Conservation (phyloP, 2,797 vertebrate genomes). For the Pempheris klunzingeri region DNA sequence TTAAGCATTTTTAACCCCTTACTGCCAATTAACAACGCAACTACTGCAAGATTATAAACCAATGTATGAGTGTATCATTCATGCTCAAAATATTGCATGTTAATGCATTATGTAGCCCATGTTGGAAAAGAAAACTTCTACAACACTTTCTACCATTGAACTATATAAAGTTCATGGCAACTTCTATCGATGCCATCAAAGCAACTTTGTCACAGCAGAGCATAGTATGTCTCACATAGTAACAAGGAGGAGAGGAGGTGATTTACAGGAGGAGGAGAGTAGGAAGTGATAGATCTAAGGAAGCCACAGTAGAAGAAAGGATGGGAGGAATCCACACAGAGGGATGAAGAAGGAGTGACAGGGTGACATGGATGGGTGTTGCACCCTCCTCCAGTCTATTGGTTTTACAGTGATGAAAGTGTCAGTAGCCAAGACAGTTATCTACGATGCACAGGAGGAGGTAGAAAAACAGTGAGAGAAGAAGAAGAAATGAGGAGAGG, state of each 20-base stretch:
- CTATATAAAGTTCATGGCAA: neutral
- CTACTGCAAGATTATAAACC: too few species aligned
- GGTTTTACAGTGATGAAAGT: constrained; percentile 66
- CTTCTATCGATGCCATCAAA: neutral
- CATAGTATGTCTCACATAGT: constrained; percentile 10
- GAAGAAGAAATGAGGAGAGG: constrained; percentile 21
- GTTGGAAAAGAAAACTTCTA: neutral
- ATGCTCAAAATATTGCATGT: neutral
- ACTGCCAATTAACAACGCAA: neutral
- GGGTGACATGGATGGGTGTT: constrained; percentile 60
- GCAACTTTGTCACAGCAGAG: constrained; percentile 38
- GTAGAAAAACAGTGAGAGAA: constrained; percentile 51
- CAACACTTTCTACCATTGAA: neutral
- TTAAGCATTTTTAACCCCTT: neutral
- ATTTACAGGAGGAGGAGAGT: constrained; percentile 47
- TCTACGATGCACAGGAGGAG: constrained; percentile 63
- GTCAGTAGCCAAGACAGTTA: constrained; percentile 58
- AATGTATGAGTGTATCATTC: neutral
- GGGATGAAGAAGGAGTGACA: constrained; percentile 52
- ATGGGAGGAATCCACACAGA: constrained; percentile 42
- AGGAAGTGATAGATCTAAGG: constrained; percentile 59
- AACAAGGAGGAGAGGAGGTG: constrained; percentile 27
- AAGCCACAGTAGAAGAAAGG: constrained; percentile 40
- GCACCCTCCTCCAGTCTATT: constrained; percentile 50
- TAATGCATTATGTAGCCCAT: neutral